Conservation (phyloP, 2,888 invertebrate genomes). For the Diogma glabrata region DNA sequence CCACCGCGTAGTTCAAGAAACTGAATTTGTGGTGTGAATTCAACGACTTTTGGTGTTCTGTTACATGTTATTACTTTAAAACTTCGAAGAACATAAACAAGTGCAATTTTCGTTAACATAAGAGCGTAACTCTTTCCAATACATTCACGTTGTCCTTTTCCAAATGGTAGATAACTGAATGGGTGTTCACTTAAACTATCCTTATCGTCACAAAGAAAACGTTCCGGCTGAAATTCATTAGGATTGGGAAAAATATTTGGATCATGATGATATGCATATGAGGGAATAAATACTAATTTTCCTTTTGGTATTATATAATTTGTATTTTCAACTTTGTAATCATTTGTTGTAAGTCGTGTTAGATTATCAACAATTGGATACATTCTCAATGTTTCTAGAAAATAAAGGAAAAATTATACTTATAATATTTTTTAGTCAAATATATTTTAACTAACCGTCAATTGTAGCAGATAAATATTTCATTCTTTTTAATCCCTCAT, state of each 20-base stretch:
- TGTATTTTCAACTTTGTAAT: constrained; percentile 30
- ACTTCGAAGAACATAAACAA: constrained; percentile 11
- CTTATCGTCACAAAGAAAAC: constrained; percentile 42
- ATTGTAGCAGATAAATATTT: constrained; percentile 13
- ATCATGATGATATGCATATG: constrained; percentile 42
- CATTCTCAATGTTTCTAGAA: constrained; percentile 36
- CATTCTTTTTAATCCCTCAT: constrained; percentile 14
- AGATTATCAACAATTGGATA: constrained; percentile 35
- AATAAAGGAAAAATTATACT: not conserved
- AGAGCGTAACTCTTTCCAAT: constrained; percentile 21
- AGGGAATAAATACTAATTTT: constrained; percentile 38
- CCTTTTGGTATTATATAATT: constrained; percentile 37
- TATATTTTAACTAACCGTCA: constrained; percentile 5
- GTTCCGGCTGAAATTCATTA: constrained; percentile 43
- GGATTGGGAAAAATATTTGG: constrained; percentile 44
- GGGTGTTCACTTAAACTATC: constrained; percentile 35
- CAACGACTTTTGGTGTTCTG: constrained; percentile 13
- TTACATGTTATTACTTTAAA: constrained; percentile 20
- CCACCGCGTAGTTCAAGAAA: constrained; percentile 9
- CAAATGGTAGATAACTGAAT: constrained; percentile 17
- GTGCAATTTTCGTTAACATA: constrained; percentile 11
- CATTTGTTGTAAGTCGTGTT: constrained; percentile 28
- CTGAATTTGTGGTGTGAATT: not conserved
- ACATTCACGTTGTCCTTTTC: constrained; percentile 17
- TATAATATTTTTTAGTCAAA: not conserved